phyloP scores from a whole-genome alignment of 2,888 invertebrate genomes.

The Brenthis daphne region DNA sequence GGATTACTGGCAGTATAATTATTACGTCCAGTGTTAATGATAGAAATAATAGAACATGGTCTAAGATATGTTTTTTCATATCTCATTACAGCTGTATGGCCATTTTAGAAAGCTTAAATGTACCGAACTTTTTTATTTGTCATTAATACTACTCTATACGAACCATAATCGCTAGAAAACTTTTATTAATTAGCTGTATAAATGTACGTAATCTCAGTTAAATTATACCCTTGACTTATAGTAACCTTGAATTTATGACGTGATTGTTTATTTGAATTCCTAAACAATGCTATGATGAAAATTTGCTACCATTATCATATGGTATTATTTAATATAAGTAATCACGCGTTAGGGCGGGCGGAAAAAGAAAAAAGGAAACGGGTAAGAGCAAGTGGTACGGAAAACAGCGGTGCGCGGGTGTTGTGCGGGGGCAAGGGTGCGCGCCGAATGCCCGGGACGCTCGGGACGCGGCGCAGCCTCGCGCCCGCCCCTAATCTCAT shows the following conservation, averaged over 20 bases:
- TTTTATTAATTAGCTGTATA: too few relatives aligned
- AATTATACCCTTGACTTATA: too few relatives aligned
- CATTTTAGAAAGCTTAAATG: constrained; percentile 19
- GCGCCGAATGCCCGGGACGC: constrained; percentile 42
- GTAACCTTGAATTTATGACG: too few relatives aligned
- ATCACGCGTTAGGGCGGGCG: constrained; percentile 49
- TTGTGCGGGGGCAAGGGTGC: constrained; percentile 45
- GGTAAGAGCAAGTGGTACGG: constrained; percentile 42
- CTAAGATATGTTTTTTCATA: constrained; percentile 1
- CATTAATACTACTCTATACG: background rate
- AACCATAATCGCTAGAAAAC: too few relatives aligned
- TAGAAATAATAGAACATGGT: constrained; percentile 11
- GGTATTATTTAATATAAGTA: constrained; percentile 19
- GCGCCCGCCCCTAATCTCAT: constrained; percentile 62
- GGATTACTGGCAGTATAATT: constrained; percentile 10
- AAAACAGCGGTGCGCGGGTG: constrained; percentile 39
- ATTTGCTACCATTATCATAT: too few relatives aligned
- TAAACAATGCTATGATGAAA: too few relatives aligned
- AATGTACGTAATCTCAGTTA: too few relatives aligned
- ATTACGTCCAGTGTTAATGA: constrained; percentile 2
- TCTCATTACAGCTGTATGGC: background rate
- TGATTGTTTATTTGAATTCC: too few relatives aligned
- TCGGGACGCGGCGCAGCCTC: constrained; percentile 49
- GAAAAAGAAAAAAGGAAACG: constrained; percentile 49
- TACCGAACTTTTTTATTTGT: background rate